Evolutionary conservation across 2,113 vertebrate species (phyloP), one percentile per base, ranked within the genome.

Genomic region (Parus major): DNA sequence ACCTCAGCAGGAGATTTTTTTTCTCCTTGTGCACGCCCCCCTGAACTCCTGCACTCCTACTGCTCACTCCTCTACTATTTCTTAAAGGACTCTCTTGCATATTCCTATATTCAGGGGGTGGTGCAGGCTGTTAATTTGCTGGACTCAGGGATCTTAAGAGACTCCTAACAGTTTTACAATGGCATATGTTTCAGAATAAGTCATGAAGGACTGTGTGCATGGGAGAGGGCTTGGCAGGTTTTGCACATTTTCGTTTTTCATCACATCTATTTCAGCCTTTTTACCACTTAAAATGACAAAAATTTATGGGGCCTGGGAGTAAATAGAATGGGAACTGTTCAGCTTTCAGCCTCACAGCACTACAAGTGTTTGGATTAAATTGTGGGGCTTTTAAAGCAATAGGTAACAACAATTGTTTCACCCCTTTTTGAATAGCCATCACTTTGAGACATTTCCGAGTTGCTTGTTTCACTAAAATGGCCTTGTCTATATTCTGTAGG

Each of bases 401-500:
- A 64, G 13, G 41, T 86, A 94, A 29, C 11, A 42, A 47, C 39
- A 59, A 78, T 61, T 79, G 33, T 83, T 92, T 96, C 5, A 4
- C 8, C 27, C 6, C 52, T 92, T 92, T 93, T 15, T 75, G 72
- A 87, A 96, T 83, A 89, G 35, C 50, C 12, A 61, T 94, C 66
- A 69, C 66, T 89, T 24, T 76, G 46, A 72, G 56, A 82, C 56
- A 91, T 91, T 90, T 95, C 64, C 13, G 11, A 81, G 16, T 85
- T 94, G 78, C 70, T 94, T 93, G 79, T 95, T 96, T 91, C 95
- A 91, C 70, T 97, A 93, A 93, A 76, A 90, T 96, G 52, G 36
- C 53, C 81, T 85, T 97, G 90, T 96, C 93, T 96, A 16, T 86
- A 93, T 96, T 95, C 77, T 91, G 64, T 85, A 96, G 94, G 88